These are phyloP conservation scores for Meloidogyne floridensis DNA, from an alignment of 1,140 invertebrate species.

Conservation along the genomic window DNA sequence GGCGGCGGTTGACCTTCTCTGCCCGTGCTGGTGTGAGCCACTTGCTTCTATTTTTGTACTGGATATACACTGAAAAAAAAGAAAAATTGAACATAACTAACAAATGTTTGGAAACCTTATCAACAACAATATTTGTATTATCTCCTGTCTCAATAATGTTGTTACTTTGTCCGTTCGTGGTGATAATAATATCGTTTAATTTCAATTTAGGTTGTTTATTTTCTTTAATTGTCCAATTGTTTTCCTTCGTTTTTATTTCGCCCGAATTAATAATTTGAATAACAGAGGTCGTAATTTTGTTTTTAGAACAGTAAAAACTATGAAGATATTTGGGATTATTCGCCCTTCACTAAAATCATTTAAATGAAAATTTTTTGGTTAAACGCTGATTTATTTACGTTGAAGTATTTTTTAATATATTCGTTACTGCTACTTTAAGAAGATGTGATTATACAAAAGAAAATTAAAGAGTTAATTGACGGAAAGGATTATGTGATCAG, in stretches of 20 bases:
- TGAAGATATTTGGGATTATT: not conserved
- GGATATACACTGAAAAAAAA: not conserved
- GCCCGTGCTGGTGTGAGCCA: conserved; percentile 14
- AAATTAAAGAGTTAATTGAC: not conserved
- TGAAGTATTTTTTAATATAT: not conserved
- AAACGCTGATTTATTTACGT: not conserved
- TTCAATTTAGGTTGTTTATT: not conserved
- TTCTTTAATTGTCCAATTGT: not conserved
- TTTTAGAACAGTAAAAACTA: not conserved
- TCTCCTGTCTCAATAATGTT: not conserved
- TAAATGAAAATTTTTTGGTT: not conserved
- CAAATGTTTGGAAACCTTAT: not conserved
- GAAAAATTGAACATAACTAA: no score
- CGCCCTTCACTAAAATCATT: not conserved
- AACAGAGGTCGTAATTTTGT: conserved; percentile 1
- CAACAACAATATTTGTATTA: not conserved
- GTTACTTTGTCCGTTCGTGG: conserved; percentile 1
- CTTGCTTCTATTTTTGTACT: conserved; percentile 5
- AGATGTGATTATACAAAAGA: no score
- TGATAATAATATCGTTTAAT: not conserved
- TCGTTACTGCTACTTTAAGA: not conserved
- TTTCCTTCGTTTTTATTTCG: not conserved
- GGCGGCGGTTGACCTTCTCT: conserved; percentile 14
- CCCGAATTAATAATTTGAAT: not conserved
- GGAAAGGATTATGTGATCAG: not conserved